These are phyloP conservation scores for Acanthococcus lagerstroemiae DNA, from an alignment of 2,888 invertebrate genomes.

Conservation along the genomic window DNA sequence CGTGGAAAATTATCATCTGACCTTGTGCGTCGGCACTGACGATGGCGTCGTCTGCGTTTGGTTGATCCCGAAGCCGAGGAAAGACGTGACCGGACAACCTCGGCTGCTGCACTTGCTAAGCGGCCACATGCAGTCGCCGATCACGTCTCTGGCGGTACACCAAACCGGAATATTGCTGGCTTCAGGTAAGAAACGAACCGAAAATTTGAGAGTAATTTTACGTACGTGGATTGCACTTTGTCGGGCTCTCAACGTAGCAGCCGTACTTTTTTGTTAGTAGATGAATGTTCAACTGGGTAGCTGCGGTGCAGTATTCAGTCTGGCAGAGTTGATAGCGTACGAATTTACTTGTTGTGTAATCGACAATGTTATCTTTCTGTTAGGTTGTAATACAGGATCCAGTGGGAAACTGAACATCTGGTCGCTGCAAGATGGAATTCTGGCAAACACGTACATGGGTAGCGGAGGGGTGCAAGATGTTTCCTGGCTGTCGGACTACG, in stretches of 20 bases:
- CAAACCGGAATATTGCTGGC: constrained; percentile 47
- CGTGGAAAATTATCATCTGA: background rate
- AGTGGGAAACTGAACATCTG: constrained; percentile 51
- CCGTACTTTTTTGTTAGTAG: too few species aligned
- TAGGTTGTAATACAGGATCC: constrained; percentile 44
- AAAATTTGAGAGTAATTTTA: too few species aligned
- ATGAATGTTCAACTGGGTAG: too few species aligned
- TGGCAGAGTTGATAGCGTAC: background rate
- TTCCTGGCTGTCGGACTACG: constrained; percentile 46
- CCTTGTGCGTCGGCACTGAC: constrained; percentile 47
- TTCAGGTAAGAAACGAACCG: constrained; percentile 36
- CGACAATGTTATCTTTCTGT: background rate
- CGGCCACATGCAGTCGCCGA: constrained; percentile 48
- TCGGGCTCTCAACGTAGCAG: too few species aligned
- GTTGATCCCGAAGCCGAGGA: constrained; percentile 41
- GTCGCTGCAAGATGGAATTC: constrained; percentile 50
- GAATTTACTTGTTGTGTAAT: background rate
- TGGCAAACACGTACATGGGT: constrained; percentile 49
- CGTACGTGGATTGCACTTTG: too few species aligned
- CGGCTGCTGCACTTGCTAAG: constrained; percentile 43
- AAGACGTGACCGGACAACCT: constrained; percentile 29
- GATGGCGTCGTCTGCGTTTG: constrained; percentile 48
- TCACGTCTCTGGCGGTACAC: constrained; percentile 47
- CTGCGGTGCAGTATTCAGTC: background rate
- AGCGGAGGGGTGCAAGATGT: constrained; percentile 46